phyloP scores from a whole-genome alignment of 1,140 invertebrate genomes.

The Forficula auricularia region DNA sequence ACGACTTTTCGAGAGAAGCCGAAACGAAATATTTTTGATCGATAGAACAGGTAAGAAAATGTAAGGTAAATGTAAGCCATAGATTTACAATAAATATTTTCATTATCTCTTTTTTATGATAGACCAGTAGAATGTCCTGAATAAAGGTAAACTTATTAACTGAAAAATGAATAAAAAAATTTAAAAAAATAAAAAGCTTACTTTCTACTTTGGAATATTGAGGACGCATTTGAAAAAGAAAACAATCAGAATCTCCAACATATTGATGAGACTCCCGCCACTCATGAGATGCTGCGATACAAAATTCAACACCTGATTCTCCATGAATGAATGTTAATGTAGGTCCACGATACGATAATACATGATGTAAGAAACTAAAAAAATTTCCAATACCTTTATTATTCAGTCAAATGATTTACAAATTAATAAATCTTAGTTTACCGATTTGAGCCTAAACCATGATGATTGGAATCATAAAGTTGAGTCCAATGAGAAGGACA shows the following conservation, averaged over 20 bases:
- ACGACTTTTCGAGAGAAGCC: too few relatives aligned
- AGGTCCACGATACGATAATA: slow-evolving; percentile 66
- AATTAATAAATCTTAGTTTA: slow-evolving; percentile 12
- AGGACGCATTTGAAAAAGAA: slow-evolving; percentile 61
- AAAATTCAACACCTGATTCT: slow-evolving; percentile 50
- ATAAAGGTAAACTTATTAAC: too few relatives aligned
- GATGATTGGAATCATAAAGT: slow-evolving; percentile 64
- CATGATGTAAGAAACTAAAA: slow-evolving; percentile 57
- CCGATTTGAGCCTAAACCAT: slow-evolving; percentile 71
- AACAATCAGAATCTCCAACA: slow-evolving; percentile 60
- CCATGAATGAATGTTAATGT: slow-evolving; percentile 57
- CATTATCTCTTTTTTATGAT: too few relatives aligned
- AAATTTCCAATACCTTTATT: not conserved
- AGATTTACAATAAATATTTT: too few relatives aligned
- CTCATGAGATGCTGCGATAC: slow-evolving; percentile 56
- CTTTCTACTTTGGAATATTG: slow-evolving; percentile 41
- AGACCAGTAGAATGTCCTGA: too few relatives aligned
- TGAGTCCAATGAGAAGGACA: slow-evolving; percentile 62
- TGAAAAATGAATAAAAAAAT: too few relatives aligned
- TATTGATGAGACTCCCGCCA: slow-evolving; percentile 74
- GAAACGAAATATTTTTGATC: too few relatives aligned
- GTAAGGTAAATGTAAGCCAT: too few relatives aligned
- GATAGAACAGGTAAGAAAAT: too few relatives aligned
- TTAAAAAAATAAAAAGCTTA: slow-evolving; percentile 21
- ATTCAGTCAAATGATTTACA: not conserved